phyloP scores from a whole-genome alignment of 2,797 vertebrate genomes.

The Cossypha niveicapilla region DNA sequence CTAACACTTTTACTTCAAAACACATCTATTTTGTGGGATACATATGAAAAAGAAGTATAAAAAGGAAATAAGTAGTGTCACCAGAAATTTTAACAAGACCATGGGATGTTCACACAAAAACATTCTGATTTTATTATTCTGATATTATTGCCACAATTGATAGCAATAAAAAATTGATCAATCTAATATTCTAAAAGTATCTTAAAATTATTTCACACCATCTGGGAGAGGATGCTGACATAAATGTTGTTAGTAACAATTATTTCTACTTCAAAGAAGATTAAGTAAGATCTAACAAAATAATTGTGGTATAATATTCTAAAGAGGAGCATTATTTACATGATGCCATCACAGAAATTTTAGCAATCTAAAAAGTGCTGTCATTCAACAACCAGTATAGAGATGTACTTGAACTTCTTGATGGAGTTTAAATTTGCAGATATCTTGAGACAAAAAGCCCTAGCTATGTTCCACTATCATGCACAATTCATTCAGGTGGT shows the following conservation, averaged over 20 bases:
- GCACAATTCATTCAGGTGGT: neutral
- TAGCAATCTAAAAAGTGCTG: neutral
- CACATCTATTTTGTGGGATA: neutral
- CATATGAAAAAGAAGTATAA: neutral
- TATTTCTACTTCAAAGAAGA: neutral
- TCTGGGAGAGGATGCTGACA: neutral
- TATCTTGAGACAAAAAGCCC: neutral
- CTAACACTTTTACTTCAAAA: neutral
- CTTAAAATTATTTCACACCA: neutral
- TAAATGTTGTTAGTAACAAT: neutral
- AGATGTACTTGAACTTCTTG: neutral
- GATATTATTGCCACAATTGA: neutral
- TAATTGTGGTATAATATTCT: neutral
- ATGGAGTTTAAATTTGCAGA: neutral
- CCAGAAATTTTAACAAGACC: neutral
- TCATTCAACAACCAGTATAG: neutral
- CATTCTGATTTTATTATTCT: neutral
- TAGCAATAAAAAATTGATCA: accelerated
- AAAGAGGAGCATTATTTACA: neutral
- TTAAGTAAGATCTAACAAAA: neutral
- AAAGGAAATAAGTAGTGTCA: neutral
- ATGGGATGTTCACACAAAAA: neutral
- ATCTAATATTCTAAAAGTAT: neutral
- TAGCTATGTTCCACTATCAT: neutral
- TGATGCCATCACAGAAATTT: neutral